Conservation (phyloP, 2,888 invertebrate species). For the Tromatobia lineatoria region DNA sequence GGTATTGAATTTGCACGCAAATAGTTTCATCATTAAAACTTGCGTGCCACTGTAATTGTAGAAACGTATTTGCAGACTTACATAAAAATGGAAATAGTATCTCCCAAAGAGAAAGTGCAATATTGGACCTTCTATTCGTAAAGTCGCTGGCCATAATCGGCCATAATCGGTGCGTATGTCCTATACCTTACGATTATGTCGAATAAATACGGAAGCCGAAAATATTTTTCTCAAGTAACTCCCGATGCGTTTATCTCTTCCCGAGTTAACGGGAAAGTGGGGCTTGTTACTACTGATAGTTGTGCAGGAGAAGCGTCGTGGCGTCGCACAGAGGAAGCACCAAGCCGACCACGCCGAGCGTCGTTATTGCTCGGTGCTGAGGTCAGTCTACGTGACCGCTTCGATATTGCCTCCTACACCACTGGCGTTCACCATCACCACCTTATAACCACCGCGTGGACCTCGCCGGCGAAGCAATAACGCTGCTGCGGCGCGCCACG, state of each 20-base stretch:
- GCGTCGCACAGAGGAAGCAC: conserved; percentile 59
- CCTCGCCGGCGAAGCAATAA: conserved; percentile 81
- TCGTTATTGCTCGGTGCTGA: conserved; percentile 84
- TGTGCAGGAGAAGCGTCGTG: conserved; percentile 36
- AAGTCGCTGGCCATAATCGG: background rate
- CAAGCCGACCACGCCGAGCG: conserved; percentile 65
- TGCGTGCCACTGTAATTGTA: background rate
- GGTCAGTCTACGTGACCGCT: conserved; percentile 85
- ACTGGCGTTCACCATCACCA: conserved; percentile 78
- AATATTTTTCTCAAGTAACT: background rate
- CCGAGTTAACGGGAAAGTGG: conserved; percentile 1
- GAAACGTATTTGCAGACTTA: background rate
- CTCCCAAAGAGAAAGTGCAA: background rate
- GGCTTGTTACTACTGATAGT: conserved; percentile 7
- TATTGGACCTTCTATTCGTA: no score
- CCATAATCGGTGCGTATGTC: background rate
- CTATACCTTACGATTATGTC: background rate
- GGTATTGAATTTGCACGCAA: background rate
- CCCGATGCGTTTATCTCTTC: background rate
- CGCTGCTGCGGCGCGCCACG: conserved; percentile 70
- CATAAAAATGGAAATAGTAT: background rate
- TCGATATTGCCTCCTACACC: conserved; percentile 82
- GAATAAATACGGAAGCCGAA: conserved; percentile 5
- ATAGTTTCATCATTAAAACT: background rate
- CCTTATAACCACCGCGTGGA: conserved; percentile 76